Base-by-base conservation (phyloP, 2,797 vertebrate species). In the Pseudocheirus occidentalis region DNA sequence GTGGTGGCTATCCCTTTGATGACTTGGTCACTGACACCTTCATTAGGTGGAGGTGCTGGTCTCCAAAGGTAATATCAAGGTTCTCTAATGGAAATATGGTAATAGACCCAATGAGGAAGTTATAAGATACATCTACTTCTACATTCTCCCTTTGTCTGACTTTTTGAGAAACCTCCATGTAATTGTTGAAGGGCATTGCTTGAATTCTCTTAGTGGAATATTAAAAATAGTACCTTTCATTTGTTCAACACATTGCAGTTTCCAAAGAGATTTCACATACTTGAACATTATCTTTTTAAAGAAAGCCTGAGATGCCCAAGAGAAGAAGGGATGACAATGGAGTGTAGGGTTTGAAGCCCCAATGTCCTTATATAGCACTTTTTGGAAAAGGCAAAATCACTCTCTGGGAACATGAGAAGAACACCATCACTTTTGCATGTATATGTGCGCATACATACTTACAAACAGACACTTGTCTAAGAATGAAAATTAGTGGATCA, bases 121-220 rank as follows among this genome's bases (percentile, higher is more conserved):
- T 56, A 92, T 73, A 66, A 57, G 16, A 6, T 27, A 4, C n/a
- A 10, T 81, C 18, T 81, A 24, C 18, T 81, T 81, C n/a, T 46
- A 46, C 10, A 81, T 81, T 31, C 7, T 73, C 93, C 55, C 11
- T 18, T 93, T 89, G 14, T 90, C 16, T 73, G 62, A 40, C 40
- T 93, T 95, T 95, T 56, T 87, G 90, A 54, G 55, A 95, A 81
- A 90, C 0, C 87, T 53, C 89, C 62, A 92, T 50, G 55, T 92
- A 81, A 93, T 92, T 89, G 21, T 57, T n/a, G 18, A 55, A 92
- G 90, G 29, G 62, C 92, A 46, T 29, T 81, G 34, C 52, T 96
- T 95, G 90, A 10, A 18, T 96, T 95, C 90, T 94, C 92, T 94
- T 46, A 87, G 14, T 18, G 46, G 93, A 29, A 11, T 87, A 87